Base-by-base conservation (phyloP, 1,140 invertebrate genomes). In the Drosophila saltans region DNA sequence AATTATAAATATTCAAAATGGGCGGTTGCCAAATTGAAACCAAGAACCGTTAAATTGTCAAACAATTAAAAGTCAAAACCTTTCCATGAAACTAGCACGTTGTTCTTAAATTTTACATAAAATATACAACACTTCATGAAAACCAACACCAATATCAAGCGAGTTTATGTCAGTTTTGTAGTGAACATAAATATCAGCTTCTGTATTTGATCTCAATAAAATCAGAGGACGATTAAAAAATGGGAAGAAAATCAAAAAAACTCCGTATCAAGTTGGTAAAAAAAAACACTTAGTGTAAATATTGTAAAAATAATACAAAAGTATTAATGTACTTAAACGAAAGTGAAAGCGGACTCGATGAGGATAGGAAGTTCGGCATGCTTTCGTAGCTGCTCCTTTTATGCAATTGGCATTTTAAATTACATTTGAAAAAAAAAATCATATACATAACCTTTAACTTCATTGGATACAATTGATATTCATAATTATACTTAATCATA, bases 221-320 rank as follows among this genome's bases (percentile, higher is more conserved):
- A 48, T 28, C 75, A 72, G 66, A 88, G 45, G 64, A 66, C 57
- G 28, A 59, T 36, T 59, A 69, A 58, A 58, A 63, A 57, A 28
- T 52, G 16, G 48, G 63, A 73, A 63, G 43, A 30, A 70, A 36
- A 4, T 59, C 40, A 64, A 56, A 55, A 41, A 62, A 58, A 48
- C 26, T 36, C 30, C n/a, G 59, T 69, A 55, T 45, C 40, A 78
- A 60, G 26, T 72, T 76, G 45, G 55, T 77, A 59, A 76, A 69
- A 57, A 70, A 62, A 78, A 74, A 83, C 80, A 89, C 84, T 88
- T 88, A 88, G 83, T 88, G 83, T 88, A 88, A 88, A 88, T 88
- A 88, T 88, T 88, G 83, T 88, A 88, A 88, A 88, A 83, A 75
- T 55, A 74, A 80, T 83, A 79, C 72, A 80, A 69, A 66, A 66